Evolutionary conservation across 2,797 vertebrate species (phyloP).

Genomic region (Cirrhinus mrigala): DNA sequence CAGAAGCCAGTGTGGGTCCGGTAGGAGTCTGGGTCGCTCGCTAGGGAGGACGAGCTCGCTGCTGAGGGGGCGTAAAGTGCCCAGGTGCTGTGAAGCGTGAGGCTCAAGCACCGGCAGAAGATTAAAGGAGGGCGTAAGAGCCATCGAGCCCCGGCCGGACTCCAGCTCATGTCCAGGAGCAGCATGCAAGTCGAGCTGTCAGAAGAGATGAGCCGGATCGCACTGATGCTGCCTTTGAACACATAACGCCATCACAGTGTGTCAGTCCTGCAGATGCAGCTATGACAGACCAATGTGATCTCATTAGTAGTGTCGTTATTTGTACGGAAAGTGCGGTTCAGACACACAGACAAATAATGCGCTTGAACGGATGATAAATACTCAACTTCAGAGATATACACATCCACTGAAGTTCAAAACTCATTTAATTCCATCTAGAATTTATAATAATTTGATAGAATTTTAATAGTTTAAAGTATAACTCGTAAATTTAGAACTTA

Average conservation of each 20-base stretch:
- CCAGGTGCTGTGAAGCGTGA: slow-evolving; percentile 76
- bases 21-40: slow-evolving; percentile 7
- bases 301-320: too few species aligned
- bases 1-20: slow-evolving; percentile 15
- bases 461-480: neutral
- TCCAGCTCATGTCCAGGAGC: slow-evolving; percentile 66
- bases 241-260: slow-evolving; percentile 34
- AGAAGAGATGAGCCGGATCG: slow-evolving; percentile 61
- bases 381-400: neutral
- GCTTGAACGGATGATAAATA: neutral
- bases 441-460: neutral
- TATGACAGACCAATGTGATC: neutral
- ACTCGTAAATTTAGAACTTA: neutral
- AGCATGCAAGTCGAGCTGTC: slow-evolving; percentile 57
- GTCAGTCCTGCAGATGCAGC: neutral
- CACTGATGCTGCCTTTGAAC: slow-evolving; percentile 27
- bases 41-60: slow-evolving; percentile 10
- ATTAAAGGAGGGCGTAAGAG: slow-evolving; percentile 76
- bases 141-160: slow-evolving; percentile 68
- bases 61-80: slow-evolving; percentile 43
- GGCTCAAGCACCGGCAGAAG: slow-evolving; percentile 72
- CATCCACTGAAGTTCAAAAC: neutral
- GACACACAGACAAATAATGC: neutral
- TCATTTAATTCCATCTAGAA: neutral
- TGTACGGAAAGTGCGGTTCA: neutral